Evolutionary conservation across 2,113 vertebrate genomes (phyloP), one percentile per base, ranked within the genome.

Genomic region (Aldabrachelys gigantea): DNA sequence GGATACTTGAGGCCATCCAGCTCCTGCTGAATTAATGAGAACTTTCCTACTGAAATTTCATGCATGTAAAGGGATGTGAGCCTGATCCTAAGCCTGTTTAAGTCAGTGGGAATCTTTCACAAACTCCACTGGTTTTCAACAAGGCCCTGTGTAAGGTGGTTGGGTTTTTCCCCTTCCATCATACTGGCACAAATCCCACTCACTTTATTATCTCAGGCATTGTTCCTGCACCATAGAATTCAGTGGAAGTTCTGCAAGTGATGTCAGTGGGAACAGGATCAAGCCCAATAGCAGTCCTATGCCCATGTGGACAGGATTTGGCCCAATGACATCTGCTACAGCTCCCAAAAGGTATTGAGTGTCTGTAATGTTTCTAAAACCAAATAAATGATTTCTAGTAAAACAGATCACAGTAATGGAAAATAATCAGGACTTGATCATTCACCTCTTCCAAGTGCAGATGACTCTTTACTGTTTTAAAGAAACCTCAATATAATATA

Each of bases 401-500:
- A 72, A 38, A n/a, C 69, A n/a, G 10, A 38, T n/a, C 17, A 75
- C 24, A 75, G 69, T n/a, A 41, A 75, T 75, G 5, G 69, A 41
- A 41, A 41, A 41, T 10, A 75, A 38, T 8, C 69, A 75, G n/a
- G 69, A 22, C 21, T 38, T 21, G 41, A 72, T 72, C 21, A 41
- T 38, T 41, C 16, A 75, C n/a, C n/a, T 75, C n/a, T 41, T 41
- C 35, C 8, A 75, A 41, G 21, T 75, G 38, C 69, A n/a, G 35
- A 75, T 75, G 19, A 21, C n/a, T 41, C 17, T 19, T 19, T 41
- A 38, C 8, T 72, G 8, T 50, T 50, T 84, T 69, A 27, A 92
- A 72, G 72, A 89, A 91, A 91, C 84, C 6, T 62, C 49, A 69
- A 90, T n/a, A 88, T 53, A 83, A 88, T 95, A 89, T 81, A 88